phyloP scores from a whole-genome alignment of 2,113 vertebrate species.

The Pseudopipra pipra region DNA sequence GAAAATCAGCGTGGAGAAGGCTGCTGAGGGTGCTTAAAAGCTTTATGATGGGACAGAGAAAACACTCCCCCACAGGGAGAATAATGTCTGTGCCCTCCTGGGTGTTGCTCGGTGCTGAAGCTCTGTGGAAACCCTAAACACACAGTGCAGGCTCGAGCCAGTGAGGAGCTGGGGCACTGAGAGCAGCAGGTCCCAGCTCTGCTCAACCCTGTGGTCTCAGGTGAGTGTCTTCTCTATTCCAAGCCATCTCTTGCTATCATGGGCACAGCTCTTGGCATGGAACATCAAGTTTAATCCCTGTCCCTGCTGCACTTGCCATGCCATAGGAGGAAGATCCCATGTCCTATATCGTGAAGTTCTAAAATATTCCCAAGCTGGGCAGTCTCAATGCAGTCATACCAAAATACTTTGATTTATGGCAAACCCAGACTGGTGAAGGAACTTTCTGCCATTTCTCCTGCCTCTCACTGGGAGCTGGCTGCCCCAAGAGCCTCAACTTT shows the following conservation, averaged over 20 bases:
- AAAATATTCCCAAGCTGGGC: not conserved
- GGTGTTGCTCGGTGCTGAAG: rapidly evolving
- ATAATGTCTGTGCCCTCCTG: not conserved
- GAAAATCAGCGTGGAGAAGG: slow-evolving; percentile 59
- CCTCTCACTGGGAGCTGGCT: not conserved
- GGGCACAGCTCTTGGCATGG: not conserved
- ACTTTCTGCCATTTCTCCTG: not conserved
- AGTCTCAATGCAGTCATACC: not conserved
- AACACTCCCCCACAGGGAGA: not conserved
- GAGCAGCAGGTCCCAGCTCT: not conserved
- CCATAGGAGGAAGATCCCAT: rapidly evolving
- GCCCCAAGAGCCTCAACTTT: not conserved
- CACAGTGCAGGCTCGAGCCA: rapidly evolving
- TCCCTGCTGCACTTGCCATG: rapidly evolving
- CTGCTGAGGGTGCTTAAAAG: slow-evolving; percentile 40
- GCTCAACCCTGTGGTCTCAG: not conserved
- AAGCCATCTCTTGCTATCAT: rapidly evolving
- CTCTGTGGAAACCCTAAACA: rapidly evolving
- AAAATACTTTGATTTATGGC: not conserved
- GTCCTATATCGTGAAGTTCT: not conserved
- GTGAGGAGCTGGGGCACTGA: not conserved
- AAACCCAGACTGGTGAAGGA: not conserved
- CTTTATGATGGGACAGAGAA: not conserved
- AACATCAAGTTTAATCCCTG: rapidly evolving
- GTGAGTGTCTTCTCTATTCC: not conserved